Conservation (phyloP, 1,140 invertebrate genomes). For the Linepithema humile region DNA sequence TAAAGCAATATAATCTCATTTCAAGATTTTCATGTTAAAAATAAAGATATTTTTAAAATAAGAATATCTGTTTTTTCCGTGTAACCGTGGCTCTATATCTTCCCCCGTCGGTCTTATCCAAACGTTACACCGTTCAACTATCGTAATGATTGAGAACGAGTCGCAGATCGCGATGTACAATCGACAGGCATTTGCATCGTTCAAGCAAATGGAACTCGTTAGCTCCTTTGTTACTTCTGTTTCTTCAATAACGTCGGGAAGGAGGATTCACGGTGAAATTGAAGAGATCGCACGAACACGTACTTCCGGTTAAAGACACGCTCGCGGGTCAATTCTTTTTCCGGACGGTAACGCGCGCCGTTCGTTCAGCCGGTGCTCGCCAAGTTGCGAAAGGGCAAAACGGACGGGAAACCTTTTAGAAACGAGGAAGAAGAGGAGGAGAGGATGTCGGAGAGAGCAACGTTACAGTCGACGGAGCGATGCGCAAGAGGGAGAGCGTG, state of each 20-base stretch:
- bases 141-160: slow-evolving; percentile 9
- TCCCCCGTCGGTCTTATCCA: background rate
- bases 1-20: no score
- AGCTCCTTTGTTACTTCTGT: background rate
- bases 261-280: background rate
- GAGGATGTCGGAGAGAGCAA: slow-evolving; percentile 56
- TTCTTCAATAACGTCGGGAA: background rate
- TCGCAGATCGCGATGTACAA: background rate
- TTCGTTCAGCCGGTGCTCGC: background rate
- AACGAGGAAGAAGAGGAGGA: slow-evolving; percentile 19
- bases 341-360: background rate
- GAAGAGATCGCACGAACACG: background rate
- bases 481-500: slow-evolving; percentile 70
- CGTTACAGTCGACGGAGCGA: slow-evolving; percentile 74
- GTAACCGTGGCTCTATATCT: background rate
- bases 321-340: background rate
- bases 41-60: no score
- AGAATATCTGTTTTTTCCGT: no score
- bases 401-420: slow-evolving; percentile 35
- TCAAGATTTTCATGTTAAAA: no score
- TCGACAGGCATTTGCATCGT: background rate
- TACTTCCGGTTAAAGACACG: background rate
- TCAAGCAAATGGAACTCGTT: background rate
- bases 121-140: slow-evolving; percentile 1
- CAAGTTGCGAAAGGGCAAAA: slow-evolving; percentile 23